Evolutionary conservation across 2,888 invertebrate species (phyloP).

Genomic region (Acrobasis consociella): DNA sequence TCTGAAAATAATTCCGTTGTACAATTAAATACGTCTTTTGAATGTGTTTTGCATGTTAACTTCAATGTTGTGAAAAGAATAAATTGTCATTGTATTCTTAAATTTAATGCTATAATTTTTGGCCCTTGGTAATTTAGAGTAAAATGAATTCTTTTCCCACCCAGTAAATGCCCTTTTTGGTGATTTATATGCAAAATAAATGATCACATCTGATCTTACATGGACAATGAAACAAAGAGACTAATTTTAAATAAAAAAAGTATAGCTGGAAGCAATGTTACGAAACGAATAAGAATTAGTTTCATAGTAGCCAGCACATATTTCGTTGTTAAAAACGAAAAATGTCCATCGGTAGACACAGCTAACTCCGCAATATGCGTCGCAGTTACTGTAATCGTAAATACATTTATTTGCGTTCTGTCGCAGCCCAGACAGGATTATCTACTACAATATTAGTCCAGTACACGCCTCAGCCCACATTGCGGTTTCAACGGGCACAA

Average conservation of each 20-base stretch:
- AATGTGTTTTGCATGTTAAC: neutral
- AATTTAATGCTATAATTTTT: neutral
- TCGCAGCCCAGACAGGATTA: constrained; percentile 5
- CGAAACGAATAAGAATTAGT: too few species aligned
- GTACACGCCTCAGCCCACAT: neutral
- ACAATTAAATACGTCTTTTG: neutral
- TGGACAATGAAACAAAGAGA: too few species aligned
- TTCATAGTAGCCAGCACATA: too few species aligned
- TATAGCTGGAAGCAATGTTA: too few species aligned
- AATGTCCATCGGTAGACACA: neutral
- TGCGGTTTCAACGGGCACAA: constrained; percentile 11
- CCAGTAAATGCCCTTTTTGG: too few species aligned
- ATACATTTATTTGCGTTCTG: neutral
- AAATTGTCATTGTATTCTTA: neutral
- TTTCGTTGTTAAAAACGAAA: too few species aligned
- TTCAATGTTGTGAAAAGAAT: neutral
- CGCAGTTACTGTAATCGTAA: neutral
- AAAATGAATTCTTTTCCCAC: too few species aligned
- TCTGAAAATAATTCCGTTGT: neutral
- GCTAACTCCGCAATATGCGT: neutral
- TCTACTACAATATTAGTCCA: constrained; percentile 6
- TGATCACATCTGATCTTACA: too few species aligned
- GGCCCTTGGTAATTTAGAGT: too few species aligned
- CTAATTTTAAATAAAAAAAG: too few species aligned
- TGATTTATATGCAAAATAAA: too few species aligned